These are phyloP conservation scores for Pogonophryne albipinna DNA, from an alignment of 2,797 vertebrate genomes.

Conservation along the genomic window DNA sequence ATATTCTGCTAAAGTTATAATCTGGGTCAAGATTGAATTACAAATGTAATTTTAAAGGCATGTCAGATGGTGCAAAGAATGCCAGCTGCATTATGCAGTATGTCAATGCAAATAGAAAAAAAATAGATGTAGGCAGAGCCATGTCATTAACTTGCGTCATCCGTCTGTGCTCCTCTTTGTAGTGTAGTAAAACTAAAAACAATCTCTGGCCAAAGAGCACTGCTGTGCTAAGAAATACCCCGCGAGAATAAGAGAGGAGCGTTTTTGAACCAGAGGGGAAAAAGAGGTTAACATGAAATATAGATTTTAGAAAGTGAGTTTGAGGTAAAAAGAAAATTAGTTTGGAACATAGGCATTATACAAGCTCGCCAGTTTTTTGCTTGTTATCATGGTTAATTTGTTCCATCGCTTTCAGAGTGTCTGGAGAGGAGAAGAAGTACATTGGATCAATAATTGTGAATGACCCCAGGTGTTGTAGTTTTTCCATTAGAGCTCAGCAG, in stretches of 20 bases:
- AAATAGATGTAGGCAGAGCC: conserved; percentile 5
- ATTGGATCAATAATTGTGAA: neutral
- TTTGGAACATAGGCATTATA: neutral
- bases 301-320: neutral
- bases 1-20: neutral
- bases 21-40: neutral
- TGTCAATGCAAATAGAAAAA: neutral
- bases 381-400: neutral
- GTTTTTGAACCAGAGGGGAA: neutral
- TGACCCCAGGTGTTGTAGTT: neutral
- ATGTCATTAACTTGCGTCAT: conserved; percentile 8
- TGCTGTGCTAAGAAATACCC: neutral
- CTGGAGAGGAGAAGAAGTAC: neutral
- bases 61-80: neutral
- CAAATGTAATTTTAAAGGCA: neutral
- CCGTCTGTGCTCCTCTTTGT: neutral
- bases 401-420: neutral
- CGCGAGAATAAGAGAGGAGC: neutral
- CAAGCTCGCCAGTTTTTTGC: neutral
- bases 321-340: neutral
- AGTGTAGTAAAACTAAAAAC: neutral
- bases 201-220: neutral
- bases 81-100: neutral
- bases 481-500: too few species aligned
- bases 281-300: neutral